Evolutionary conservation across 2,113 vertebrate species (phyloP).

Genomic region (Acrocephalus arundinaceus): DNA sequence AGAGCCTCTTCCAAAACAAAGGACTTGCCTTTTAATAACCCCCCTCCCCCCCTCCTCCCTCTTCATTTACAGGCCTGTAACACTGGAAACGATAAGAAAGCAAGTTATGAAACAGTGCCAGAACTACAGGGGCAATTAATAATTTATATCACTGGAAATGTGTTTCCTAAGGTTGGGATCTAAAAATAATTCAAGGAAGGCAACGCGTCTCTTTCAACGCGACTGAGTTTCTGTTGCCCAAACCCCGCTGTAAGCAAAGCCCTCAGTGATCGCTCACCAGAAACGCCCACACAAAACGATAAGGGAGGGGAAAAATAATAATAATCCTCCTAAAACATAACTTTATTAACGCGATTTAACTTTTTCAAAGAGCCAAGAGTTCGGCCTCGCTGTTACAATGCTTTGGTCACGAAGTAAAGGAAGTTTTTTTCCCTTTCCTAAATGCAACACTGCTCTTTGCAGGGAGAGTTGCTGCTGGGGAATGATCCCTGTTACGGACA

Average conservation of each 20-base stretch:
- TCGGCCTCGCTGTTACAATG: background rate
- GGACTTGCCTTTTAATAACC: background rate
- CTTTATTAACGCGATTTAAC: background rate
- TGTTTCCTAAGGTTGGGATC: constrained; percentile 63
- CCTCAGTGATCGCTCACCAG: background rate
- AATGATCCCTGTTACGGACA: background rate
- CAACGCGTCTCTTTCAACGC: background rate
- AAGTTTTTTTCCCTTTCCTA: background rate
- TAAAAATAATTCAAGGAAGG: constrained; percentile 68
- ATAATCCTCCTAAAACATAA: background rate
- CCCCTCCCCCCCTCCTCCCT: background rate
- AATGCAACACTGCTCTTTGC: background rate
- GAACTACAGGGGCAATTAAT: constrained; percentile 56
- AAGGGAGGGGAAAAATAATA: background rate
- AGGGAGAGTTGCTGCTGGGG: background rate
- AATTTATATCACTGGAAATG: constrained; percentile 65
- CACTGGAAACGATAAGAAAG: background rate
- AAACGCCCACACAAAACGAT: background rate
- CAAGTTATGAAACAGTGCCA: constrained; percentile 46
- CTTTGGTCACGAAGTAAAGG: background rate
- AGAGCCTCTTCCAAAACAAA: constrained; percentile 11
- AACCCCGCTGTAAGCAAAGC: background rate
- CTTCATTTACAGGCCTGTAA: background rate
- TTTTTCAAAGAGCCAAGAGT: background rate
- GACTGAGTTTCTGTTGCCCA: background rate